Conservation (phyloP, 30 jellyfish, hydroid and myxozoan genomes). For the Turritopsis dohrnii region DNA sequence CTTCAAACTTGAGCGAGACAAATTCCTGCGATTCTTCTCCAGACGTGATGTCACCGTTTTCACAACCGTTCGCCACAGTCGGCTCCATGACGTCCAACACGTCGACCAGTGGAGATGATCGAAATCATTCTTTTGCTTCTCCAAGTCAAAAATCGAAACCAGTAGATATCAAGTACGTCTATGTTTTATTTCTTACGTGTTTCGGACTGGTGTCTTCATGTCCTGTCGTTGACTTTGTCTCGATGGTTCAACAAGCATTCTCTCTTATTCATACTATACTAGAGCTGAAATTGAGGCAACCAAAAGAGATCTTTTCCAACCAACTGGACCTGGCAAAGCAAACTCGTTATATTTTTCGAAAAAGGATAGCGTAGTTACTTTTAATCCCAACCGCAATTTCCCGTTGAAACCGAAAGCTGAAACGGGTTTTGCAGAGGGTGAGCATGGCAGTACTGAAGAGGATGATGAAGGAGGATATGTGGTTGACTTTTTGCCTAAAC, state of each 20-base stretch:
- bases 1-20: not conserved
- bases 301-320: slow-evolving; percentile 52
- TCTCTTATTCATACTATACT: not conserved
- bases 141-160: not conserved
- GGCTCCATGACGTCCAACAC: not conserved
- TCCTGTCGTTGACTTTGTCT: not conserved
- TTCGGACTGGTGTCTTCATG: not conserved
- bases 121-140: not conserved
- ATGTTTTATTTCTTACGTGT: too few species aligned
- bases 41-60: not conserved
- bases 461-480: slow-evolving; percentile 33
- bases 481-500: slow-evolving; percentile 24
- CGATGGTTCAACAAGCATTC: too few species aligned
- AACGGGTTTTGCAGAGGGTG: not conserved
- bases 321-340: not conserved
- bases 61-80: not conserved
- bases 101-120: not conserved
- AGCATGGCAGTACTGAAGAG: not conserved
- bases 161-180: not conserved
- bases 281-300: slow-evolving; percentile 88
- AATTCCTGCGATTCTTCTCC: not conserved
- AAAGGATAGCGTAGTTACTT: slow-evolving; percentile 4
- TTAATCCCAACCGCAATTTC: slow-evolving; percentile 8
- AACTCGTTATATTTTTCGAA: slow-evolving; percentile 38
- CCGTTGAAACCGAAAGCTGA: slow-evolving; percentile 9